These are phyloP conservation scores for Xerus inauris DNA, from an alignment of 2,113 vertebrate genomes.

Conservation along the genomic window DNA sequence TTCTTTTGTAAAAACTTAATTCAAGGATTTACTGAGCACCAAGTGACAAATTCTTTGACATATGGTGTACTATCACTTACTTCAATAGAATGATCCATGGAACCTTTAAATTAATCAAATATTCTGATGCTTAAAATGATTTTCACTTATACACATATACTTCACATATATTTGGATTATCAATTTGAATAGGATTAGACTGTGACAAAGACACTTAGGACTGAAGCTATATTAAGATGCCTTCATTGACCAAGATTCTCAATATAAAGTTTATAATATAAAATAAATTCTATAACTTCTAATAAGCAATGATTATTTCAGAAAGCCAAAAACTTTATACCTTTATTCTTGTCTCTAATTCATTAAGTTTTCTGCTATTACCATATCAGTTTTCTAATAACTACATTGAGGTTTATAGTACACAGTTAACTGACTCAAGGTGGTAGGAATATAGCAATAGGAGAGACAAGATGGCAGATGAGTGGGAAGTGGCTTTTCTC, in stretches of 20 bases:
- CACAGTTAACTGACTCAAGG: background rate
- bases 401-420: background rate
- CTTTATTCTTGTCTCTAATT: background rate
- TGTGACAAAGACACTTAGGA: background rate
- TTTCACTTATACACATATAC: background rate
- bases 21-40: background rate
- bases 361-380: background rate
- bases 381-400: background rate
- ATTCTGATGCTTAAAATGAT: background rate
- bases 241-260: background rate
- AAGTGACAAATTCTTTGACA: background rate
- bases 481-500: too few relatives aligned
- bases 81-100: background rate
- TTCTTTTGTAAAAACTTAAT: background rate
- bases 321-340: background rate
- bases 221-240: background rate
- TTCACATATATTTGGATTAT: background rate
- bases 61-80: background rate
- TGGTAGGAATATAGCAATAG: background rate
- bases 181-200: background rate
- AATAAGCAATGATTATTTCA: background rate
- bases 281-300: background rate
- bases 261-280: background rate
- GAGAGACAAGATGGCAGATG: background rate
- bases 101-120: background rate